A percentile compares a stretch with the other conserved stretches of the same genome.
Evolutionary conservation across 2,888 invertebrate genomes (phyloP).

Genomic region (Tineola bisselliella): DNA sequence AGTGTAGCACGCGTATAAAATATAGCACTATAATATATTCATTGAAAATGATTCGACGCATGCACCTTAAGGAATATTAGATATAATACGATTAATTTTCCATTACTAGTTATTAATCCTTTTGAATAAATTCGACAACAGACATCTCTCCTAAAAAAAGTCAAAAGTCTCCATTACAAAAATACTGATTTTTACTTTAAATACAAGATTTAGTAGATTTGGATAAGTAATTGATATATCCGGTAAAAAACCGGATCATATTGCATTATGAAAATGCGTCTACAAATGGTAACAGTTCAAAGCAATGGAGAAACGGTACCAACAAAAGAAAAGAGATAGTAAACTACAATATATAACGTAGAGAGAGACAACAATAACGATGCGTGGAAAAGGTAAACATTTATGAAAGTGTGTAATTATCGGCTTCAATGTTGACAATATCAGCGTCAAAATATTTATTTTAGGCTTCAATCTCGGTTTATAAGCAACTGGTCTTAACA

Average conservation of each 20-base stretch:
- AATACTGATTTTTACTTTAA: too few relatives aligned
- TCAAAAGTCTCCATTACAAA: too few relatives aligned
- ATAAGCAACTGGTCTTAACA: not conserved
- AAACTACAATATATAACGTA: not conserved
- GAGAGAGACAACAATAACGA: not conserved
- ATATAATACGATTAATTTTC: too few relatives aligned
- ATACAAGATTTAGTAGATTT: too few relatives aligned
- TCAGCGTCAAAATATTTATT: conserved; percentile 1
- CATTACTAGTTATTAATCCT: too few relatives aligned
- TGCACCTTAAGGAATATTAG: too few relatives aligned
- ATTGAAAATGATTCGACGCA: too few relatives aligned
- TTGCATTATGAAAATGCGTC: not conserved
- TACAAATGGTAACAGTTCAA: not conserved
- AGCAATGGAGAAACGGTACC: not conserved
- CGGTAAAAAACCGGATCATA: not conserved
- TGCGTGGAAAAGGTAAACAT: conserved; percentile 5
- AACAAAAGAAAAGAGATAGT: not conserved
- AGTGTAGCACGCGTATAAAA: too few relatives aligned
- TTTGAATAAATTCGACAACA: too few relatives aligned
- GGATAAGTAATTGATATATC: too few relatives aligned
- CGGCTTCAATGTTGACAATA: not conserved
- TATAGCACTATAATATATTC: too few relatives aligned
- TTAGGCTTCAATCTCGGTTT: not conserved
- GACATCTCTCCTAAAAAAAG: too few relatives aligned
- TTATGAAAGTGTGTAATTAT: conserved; percentile 10